phyloP scores from a whole-genome alignment of 2,888 invertebrate species.

The Hydrotaea diabolus region DNA sequence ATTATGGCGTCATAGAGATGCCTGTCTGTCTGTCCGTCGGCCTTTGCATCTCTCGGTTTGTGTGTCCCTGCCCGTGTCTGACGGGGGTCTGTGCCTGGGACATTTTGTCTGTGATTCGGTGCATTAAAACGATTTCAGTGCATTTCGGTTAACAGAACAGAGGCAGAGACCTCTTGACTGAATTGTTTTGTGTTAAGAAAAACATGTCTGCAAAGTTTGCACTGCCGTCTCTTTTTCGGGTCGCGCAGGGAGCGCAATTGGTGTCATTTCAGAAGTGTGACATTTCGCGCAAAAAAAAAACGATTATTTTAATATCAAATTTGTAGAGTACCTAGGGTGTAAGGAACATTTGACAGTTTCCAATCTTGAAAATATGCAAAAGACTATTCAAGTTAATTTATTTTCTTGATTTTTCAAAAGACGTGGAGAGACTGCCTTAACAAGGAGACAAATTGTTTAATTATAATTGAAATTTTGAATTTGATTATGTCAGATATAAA shows the following conservation, averaged over 20 bases:
- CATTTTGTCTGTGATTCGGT: slow-evolving; percentile 1
- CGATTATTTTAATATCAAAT: not conserved
- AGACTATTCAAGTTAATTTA: too few species aligned
- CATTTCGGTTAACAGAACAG: slow-evolving; percentile 8
- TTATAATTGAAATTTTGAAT: too few species aligned
- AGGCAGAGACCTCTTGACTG: not conserved
- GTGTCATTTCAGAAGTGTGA: slow-evolving; percentile 7
- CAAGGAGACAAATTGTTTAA: too few species aligned
- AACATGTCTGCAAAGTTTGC: slow-evolving; percentile 32
- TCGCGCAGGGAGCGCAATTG: not conserved
- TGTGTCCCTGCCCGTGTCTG: not conserved
- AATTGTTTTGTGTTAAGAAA: slow-evolving; percentile 20
- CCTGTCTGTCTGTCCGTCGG: slow-evolving; percentile 32
- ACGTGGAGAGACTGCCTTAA: too few species aligned
- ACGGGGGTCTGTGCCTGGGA: slow-evolving; percentile 28
- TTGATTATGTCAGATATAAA: too few species aligned
- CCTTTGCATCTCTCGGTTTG: not conserved
- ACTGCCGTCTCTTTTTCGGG: not conserved
- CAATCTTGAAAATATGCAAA: too few species aligned
- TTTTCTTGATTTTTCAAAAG: too few species aligned
- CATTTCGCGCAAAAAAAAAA: not conserved
- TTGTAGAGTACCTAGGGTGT: not conserved
- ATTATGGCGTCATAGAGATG: slow-evolving; percentile 60
- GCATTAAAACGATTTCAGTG: slow-evolving; percentile 24
- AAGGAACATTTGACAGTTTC: too few species aligned